Evolutionary conservation across 2,113 vertebrate genomes (phyloP).

Genomic region (Saiga tatarica): DNA sequence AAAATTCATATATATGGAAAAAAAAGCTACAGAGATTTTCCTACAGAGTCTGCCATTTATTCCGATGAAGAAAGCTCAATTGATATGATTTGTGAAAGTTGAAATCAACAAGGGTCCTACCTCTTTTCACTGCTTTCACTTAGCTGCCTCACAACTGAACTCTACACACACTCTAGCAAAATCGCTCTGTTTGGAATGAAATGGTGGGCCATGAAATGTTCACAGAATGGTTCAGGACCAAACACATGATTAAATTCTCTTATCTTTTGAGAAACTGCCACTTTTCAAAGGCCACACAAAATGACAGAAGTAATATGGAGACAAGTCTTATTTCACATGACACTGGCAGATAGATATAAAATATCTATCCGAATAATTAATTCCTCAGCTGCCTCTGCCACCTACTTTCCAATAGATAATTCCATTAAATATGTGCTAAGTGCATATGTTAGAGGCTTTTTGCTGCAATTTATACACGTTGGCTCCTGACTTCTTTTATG

Average conservation of each 20-base stretch:
- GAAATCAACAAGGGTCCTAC: background rate
- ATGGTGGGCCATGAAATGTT: background rate
- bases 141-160: background rate
- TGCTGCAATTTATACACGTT: slow-evolving; percentile 24
- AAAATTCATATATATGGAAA: background rate
- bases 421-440: slow-evolving; percentile 53
- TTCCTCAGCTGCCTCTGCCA: slow-evolving; percentile 65
- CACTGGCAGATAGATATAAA: slow-evolving; percentile 64
- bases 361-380: slow-evolving; percentile 75
- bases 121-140: background rate
- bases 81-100: background rate
- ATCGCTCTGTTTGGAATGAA: background rate
- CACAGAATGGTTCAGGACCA: background rate
- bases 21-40: background rate
- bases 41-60: background rate
- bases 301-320: slow-evolving; percentile 56
- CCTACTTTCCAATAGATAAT: slow-evolving; percentile 64
- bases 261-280: slow-evolving; percentile 72
- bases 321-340: slow-evolving; percentile 65
- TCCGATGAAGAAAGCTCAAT: background rate
- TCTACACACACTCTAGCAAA: background rate
- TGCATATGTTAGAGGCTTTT: slow-evolving; percentile 51
- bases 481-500: slow-evolving; percentile 59
- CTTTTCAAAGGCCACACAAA: slow-evolving; percentile 62
- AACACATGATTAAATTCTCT: slow-evolving; percentile 35